A percentile compares a stretch with the other conserved stretches of the same genome.
Evolutionary conservation across 2,888 invertebrate species (phyloP).

Genomic region (Drosophila acutilabella): DNA sequence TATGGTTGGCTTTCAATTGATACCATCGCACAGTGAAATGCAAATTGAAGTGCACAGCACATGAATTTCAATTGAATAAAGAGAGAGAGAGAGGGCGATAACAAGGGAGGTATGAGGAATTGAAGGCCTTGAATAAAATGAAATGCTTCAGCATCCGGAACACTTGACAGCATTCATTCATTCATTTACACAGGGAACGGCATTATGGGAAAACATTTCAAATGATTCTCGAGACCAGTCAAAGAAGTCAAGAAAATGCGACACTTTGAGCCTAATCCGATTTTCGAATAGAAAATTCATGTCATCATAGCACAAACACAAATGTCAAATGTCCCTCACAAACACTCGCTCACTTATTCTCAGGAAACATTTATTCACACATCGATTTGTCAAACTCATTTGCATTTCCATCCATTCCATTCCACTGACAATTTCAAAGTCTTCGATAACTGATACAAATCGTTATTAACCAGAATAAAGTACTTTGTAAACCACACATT

Average conservation of each 20-base stretch:
- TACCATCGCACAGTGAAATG: conserved; percentile 42
- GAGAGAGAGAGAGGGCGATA: not conserved
- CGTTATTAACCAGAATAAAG: not conserved
- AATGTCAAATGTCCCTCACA: conserved; percentile 9
- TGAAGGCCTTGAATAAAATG: conserved; percentile 3
- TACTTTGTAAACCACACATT: not conserved
- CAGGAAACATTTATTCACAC: not conserved
- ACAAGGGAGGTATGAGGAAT: not conserved
- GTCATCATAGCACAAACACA: conserved; percentile 11
- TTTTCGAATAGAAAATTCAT: conserved; percentile 30
- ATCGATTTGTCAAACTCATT: conserved; percentile 13
- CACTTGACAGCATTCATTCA: conserved; percentile 29
- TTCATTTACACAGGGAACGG: not conserved
- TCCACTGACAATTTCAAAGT: not conserved
- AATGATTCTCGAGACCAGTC: conserved; percentile 13
- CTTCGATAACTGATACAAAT: conserved; percentile 1
- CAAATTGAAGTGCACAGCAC: conserved; percentile 62
- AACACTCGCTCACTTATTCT: not conserved
- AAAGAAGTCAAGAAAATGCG: conserved; percentile 33
- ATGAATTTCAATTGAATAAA: conserved; percentile 27
- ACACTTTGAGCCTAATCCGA: conserved; percentile 36
- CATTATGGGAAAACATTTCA: conserved; percentile 12
- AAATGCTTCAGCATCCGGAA: conserved; percentile 25
- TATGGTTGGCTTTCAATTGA: conserved; percentile 37
- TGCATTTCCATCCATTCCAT: not conserved